These are phyloP conservation scores for Norana najaformis DNA, from an alignment of 2,888 invertebrate genomes.

Conservation along the genomic window DNA sequence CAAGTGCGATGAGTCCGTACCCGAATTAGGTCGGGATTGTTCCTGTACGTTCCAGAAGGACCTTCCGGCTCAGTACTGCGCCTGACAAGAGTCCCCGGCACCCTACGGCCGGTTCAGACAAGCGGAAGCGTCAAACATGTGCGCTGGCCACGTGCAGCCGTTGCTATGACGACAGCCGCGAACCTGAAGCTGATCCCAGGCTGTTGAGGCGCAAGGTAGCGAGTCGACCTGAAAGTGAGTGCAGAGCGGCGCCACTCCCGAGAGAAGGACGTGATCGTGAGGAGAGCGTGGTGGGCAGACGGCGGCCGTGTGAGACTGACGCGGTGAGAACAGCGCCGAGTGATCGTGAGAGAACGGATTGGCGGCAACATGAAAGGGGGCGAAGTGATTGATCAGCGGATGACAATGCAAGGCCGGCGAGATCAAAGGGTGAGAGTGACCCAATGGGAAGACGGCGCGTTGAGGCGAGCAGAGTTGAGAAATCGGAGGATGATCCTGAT, in stretches of 20 bases:
- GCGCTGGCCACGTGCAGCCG: constrained; percentile 14
- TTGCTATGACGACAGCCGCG: constrained; percentile 4
- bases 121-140: background rate
- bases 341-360: background rate
- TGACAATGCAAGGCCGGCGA: background rate
- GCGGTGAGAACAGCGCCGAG: background rate
- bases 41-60: background rate
- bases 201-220: no score
- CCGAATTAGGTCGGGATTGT: background rate
- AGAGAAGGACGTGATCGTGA: background rate
- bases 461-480: background rate
- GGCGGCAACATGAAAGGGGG: background rate
- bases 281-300: background rate
- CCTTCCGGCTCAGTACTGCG: background rate
- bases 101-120: constrained; percentile 8
- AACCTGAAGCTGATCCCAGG: background rate
- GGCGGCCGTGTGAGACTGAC: background rate
- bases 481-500: background rate
- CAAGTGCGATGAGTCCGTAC: background rate
- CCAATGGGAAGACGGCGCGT: background rate
- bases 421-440: background rate
- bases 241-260: background rate
- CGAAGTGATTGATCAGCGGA: background rate
- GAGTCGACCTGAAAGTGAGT: background rate
- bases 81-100: constrained; percentile 16